Evolutionary conservation across 2,888 invertebrate genomes (phyloP).

Genomic region (Pharmacophagus antenor): DNA sequence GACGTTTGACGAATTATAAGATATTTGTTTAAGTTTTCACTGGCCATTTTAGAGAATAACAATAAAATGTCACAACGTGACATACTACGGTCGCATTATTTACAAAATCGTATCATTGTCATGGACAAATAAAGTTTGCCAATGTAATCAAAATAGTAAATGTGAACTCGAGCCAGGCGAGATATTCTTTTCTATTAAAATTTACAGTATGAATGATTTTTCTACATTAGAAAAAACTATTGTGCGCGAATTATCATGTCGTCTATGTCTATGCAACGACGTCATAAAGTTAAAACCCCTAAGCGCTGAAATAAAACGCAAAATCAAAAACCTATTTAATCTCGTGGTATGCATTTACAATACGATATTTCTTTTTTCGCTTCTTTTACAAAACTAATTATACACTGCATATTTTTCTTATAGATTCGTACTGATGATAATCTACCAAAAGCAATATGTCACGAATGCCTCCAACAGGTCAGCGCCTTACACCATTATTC

Average conservation of each 20-base stretch:
- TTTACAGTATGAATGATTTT: conserved; percentile 69
- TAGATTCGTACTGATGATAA: conserved; percentile 68
- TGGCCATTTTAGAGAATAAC: conserved; percentile 12
- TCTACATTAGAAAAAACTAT: conserved; percentile 66
- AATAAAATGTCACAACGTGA: conserved; percentile 13
- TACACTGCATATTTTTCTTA: conserved; percentile 5
- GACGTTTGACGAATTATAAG: no score
- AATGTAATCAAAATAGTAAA: conserved; percentile 19
- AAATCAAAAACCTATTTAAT: conserved; percentile 68
- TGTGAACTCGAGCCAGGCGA: conserved; percentile 19
- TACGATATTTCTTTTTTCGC: neutral
- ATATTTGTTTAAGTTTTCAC: neutral
- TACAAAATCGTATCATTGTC: conserved; percentile 32
- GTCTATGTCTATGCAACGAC: conserved; percentile 72
- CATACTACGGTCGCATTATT: conserved; percentile 7
- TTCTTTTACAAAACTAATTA: neutral
- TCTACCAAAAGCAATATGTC: conserved; percentile 75
- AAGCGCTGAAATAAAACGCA: conserved; percentile 66
- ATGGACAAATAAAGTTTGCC: conserved; percentile 36
- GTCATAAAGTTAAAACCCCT: conserved; percentile 70
- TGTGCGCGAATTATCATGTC: conserved; percentile 73
- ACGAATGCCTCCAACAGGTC: conserved; percentile 73
- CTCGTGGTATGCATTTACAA: conserved; percentile 52
- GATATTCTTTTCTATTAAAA: conserved; percentile 31
- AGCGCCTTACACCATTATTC: conserved; percentile 60